These are phyloP conservation scores for Polyommatus icarus DNA, from an alignment of 2,888 invertebrate species.

Conservation along the genomic window DNA sequence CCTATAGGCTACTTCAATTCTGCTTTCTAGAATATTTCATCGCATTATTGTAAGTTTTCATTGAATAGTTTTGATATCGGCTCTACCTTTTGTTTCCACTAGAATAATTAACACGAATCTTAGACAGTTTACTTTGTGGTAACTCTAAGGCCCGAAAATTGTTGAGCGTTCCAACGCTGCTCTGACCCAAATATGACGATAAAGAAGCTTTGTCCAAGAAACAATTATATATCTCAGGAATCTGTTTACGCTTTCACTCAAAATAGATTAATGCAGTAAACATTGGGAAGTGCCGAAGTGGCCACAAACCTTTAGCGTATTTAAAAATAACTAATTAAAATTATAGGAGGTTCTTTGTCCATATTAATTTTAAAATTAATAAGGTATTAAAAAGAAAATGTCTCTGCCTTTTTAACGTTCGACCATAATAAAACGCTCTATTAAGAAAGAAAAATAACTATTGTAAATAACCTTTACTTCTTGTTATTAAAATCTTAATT, in stretches of 20 bases:
- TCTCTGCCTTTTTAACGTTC: neutral
- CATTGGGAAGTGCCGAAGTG: neutral
- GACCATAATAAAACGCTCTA: neutral
- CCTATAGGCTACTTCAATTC: neutral
- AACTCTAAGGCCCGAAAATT: conserved; percentile 2
- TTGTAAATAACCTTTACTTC: neutral
- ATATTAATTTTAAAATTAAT: neutral
- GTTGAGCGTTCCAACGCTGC: neutral
- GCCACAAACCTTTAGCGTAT: neutral
- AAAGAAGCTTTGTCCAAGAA: conserved; percentile 21
- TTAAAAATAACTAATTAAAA: neutral
- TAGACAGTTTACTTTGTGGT: conserved; percentile 1
- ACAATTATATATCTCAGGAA: conserved; percentile 7
- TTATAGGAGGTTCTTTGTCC: too few species aligned
- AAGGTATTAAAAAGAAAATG: neutral
- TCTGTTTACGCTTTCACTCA: neutral
- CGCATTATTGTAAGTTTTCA: neutral
- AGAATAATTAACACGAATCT: conserved; percentile 1
- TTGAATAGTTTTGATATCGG: neutral
- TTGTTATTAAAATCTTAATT: conserved; percentile 2
- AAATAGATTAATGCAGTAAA: neutral
- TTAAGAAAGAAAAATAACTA: neutral
- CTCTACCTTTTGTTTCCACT: neutral
- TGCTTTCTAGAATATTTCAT: neutral
- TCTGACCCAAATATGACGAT: conserved; percentile 20